These are phyloP conservation scores for Dryomyza anilis DNA, from an alignment of 2,888 invertebrate species.

Conservation along the genomic window DNA sequence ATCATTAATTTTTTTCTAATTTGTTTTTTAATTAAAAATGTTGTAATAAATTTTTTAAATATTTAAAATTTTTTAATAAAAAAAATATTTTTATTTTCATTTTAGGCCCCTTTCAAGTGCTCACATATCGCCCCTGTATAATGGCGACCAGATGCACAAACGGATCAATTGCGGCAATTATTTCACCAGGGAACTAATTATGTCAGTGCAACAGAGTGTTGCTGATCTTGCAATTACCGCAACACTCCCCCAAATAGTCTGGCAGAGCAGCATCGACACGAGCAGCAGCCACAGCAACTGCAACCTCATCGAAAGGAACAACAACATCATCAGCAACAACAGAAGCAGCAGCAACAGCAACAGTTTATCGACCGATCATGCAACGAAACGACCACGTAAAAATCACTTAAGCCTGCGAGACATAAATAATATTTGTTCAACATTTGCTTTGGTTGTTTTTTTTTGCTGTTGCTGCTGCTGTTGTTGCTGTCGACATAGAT, in stretches of 20 bases:
- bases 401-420: constrained; percentile 14
- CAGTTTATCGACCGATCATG: too few species aligned
- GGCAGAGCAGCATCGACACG: neutral
- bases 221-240: constrained; percentile 32
- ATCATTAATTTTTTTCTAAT: neutral
- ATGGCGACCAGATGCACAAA: constrained; percentile 15
- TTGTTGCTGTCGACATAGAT: constrained; percentile 25
- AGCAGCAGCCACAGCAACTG: neutral
- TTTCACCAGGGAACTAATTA: constrained; percentile 40
- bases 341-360: too few species aligned
- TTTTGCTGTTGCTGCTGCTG: neutral
- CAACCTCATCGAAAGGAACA: neutral
- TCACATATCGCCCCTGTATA: neutral
- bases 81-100: neutral
- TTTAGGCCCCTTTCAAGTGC: neutral
- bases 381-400: neutral
- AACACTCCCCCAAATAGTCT: neutral
- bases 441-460: too few species aligned
- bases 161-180: constrained; percentile 22
- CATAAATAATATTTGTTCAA: constrained; percentile 18
- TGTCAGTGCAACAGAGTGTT: constrained; percentile 34
- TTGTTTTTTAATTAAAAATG: neutral
- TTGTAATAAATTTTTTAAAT: neutral
- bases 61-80: neutral
- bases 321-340: too few species aligned